Evolutionary conservation across 2,888 invertebrate genomes (phyloP), one percentile per base, ranked within the genome.

Genomic region (Aleiodes leptofemur): DNA sequence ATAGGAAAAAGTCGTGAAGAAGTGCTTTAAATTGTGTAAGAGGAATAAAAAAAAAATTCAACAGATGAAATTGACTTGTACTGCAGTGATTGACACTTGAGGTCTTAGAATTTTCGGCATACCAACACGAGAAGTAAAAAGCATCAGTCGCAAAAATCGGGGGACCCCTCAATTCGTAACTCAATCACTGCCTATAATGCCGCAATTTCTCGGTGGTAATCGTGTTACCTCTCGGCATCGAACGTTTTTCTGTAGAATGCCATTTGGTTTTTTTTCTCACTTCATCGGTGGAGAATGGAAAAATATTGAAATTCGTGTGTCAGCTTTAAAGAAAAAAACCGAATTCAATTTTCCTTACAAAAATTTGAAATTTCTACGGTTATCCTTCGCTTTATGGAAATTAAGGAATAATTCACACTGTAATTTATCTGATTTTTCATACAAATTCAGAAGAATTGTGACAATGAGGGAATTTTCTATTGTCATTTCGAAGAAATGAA

Each of bases 131-230:
- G 34, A 34, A 34, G 78, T 77, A 68, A 81, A 68, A 81, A 83
- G 81, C 78, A 75, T 78, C 82, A 76, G 75, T 79, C 76, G 82
- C 79, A 81, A 74, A 68, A 68, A 13, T 50, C 13, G 64, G 84
- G 81, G 79, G 81, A 82, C 82, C 82, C 81, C 82, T 81, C 83
- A 83, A 82, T 83, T 79, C 80, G 83, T 87, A 88, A 88, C 87
- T 87, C 87, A 88, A 88, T 88, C 88, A 88, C 83, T 78, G 81
- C 83, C 88, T 84, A 88, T 88, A 88, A 88, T 88, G 87, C 87
- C 84, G 87, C 88, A 88, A 88, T 88, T 88, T 87, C 88, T 87
- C 82, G 81, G 84, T 83, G 84, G 83, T 88, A 88, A 88, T 88
- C 86, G 79, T 79, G 86, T 88, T 88, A 87, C 86, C 81, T 79